These are phyloP conservation scores for Equus przewalskii DNA, from an alignment of 2,113 vertebrate species.

Conservation along the genomic window DNA sequence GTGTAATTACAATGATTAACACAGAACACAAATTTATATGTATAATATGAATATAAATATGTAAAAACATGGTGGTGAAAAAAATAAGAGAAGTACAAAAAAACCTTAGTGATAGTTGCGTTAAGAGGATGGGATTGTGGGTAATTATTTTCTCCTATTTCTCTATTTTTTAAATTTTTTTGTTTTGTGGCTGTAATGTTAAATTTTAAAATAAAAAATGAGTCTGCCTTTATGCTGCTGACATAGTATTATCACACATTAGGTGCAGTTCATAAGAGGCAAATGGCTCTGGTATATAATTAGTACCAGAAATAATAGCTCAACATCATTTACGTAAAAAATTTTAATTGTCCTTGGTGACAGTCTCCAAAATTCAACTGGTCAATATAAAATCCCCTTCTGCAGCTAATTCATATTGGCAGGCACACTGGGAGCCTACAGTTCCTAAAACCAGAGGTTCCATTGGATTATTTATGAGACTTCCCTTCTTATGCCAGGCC, in stretches of 20 bases:
- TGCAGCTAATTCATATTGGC: constrained; percentile 37
- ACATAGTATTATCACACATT: constrained; percentile 24
- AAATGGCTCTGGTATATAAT: constrained; percentile 26
- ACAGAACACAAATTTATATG: background rate
- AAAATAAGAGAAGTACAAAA: constrained; percentile 38
- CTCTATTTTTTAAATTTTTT: background rate
- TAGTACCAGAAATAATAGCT: constrained; percentile 62
- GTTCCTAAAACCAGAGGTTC: constrained; percentile 58
- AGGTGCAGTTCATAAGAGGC: constrained; percentile 41
- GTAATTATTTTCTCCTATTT: constrained; percentile 44
- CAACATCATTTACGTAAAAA: constrained; percentile 39
- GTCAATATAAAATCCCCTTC: constrained; percentile 38
- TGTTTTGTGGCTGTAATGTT: background rate
- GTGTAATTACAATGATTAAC: constrained; percentile 38
- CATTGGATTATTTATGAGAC: constrained; percentile 33
- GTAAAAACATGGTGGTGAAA: constrained; percentile 22
- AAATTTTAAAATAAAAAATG: constrained; percentile 1
- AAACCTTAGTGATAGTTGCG: constrained; percentile 12
- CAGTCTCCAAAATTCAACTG: constrained; percentile 58
- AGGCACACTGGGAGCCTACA: background rate
- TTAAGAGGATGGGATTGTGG: background rate
- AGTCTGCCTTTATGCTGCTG: background rate
- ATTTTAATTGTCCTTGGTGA: constrained; percentile 44
- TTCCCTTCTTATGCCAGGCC: constrained; percentile 9
- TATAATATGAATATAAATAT: constrained; percentile 37